Evolutionary conservation across 1,140 invertebrate species (phyloP).

Genomic region (Hyphantria cunea): DNA sequence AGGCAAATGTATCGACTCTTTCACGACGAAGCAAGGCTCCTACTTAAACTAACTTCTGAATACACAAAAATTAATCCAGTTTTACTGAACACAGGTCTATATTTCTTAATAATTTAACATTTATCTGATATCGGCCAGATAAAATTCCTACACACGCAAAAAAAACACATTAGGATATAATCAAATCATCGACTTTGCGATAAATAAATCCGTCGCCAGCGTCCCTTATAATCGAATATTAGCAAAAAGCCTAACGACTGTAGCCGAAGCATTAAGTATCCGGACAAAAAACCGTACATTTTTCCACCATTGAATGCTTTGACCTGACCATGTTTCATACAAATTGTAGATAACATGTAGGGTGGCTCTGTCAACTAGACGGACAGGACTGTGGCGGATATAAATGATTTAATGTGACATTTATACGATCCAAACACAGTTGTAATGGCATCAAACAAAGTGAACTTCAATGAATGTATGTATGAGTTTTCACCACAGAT

Average conservation of each 20-base stretch:
- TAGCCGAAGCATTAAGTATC: slow-evolving; percentile 6
- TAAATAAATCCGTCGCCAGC: background rate
- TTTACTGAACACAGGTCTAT: too few relatives aligned
- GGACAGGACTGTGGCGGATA: background rate
- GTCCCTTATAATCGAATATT: slow-evolving; percentile 24
- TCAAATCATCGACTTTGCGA: slow-evolving; percentile 12
- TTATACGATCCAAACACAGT: too few relatives aligned
- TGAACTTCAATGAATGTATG: too few relatives aligned
- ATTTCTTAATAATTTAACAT: too few relatives aligned
- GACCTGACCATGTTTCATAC: slow-evolving; percentile 36
- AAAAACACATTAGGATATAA: slow-evolving; percentile 4
- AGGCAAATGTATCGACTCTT: too few relatives aligned
- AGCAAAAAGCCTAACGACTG: slow-evolving; percentile 22
- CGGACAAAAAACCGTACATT: slow-evolving; percentile 12
- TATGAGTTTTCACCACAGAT: too few relatives aligned
- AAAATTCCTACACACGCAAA: background rate
- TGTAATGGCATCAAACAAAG: too few relatives aligned
- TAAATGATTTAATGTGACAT: background rate
- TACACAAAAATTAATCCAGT: too few relatives aligned
- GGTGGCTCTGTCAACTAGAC: slow-evolving; percentile 15
- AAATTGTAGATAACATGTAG: slow-evolving; percentile 33
- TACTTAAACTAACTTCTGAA: too few relatives aligned
- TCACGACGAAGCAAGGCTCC: too few relatives aligned
- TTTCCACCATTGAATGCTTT: slow-evolving; percentile 32
- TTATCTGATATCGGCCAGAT: too few relatives aligned